A percentile compares a stretch with the other conserved stretches of the same genome.
Evolutionary conservation across 2,797 vertebrate genomes (phyloP).

Genomic region (Thunnus albacares): DNA sequence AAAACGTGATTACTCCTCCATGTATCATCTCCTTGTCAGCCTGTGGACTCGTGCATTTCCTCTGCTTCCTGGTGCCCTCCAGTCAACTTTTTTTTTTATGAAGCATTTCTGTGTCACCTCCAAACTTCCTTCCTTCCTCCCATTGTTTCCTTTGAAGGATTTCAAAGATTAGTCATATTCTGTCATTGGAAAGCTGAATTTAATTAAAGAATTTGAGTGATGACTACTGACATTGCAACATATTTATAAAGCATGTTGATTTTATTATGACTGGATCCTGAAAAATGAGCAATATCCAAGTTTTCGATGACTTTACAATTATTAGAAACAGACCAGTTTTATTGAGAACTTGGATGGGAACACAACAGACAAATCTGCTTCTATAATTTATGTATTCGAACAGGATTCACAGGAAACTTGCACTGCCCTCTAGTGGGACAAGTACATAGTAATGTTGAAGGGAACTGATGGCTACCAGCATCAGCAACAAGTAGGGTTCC

Average conservation of each 20-base stretch:
- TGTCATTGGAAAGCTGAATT: constrained; percentile 44
- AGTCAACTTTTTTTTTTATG: constrained; percentile 43
- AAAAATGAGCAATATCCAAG: not conserved
- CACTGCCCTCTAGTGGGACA: constrained; percentile 65
- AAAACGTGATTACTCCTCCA: constrained; percentile 9
- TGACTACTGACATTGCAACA: constrained; percentile 44
- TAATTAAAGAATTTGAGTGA: constrained; percentile 5
- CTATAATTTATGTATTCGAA: not conserved
- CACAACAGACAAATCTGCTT: too few species aligned
- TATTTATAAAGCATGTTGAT: constrained; percentile 19
- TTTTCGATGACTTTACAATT: constrained; percentile 16
- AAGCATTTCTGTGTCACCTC: constrained; percentile 56
- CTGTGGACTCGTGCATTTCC: constrained; percentile 35
- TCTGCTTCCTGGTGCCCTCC: constrained; percentile 71
- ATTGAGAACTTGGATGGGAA: not conserved
- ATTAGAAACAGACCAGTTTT: not conserved
- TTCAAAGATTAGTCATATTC: constrained; percentile 63
- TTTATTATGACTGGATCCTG: constrained; percentile 17
- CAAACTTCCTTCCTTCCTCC: constrained; percentile 77
- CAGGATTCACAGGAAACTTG: not conserved
- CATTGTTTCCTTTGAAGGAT: constrained; percentile 69
- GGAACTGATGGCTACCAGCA: constrained; percentile 31
- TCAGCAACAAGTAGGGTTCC: not conserved
- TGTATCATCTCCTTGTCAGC: constrained; percentile 22
- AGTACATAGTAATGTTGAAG: not conserved